Percentiles rank a stretch among this genome's conserved stretches.
These are phyloP conservation scores for Epinephelus cyanopodus DNA, from an alignment of 2,113 vertebrate species.

Conservation along the genomic window DNA sequence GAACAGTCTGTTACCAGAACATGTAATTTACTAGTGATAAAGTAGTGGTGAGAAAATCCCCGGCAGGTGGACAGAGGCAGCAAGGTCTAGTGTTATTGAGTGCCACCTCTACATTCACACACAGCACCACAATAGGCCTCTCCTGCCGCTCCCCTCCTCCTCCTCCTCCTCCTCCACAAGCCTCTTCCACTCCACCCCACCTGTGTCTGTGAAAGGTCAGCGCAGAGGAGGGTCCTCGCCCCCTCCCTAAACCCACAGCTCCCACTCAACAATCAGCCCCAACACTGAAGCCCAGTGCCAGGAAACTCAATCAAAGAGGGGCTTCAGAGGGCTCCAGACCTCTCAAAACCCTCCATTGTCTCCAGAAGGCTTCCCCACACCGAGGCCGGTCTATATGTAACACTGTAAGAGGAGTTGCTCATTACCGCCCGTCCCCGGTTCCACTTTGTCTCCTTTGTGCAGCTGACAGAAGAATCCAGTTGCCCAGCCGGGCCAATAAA, in stretches of 20 bases:
- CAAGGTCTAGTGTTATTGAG: slow-evolving; percentile 68
- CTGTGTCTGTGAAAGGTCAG: slow-evolving; percentile 81
- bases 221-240: slow-evolving; percentile 73
- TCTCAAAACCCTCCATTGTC: slow-evolving; percentile 80
- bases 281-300: slow-evolving; percentile 73
- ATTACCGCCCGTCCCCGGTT: slow-evolving; percentile 75
- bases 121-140: slow-evolving; percentile 63
- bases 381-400: slow-evolving; percentile 70
- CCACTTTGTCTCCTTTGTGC: slow-evolving; percentile 82
- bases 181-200: slow-evolving; percentile 70
- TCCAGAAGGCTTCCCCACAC: slow-evolving; percentile 70
- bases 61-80: slow-evolving; percentile 69
- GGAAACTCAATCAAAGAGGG: slow-evolving; percentile 83
- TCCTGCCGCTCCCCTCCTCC: slow-evolving; percentile 53
- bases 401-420: slow-evolving; percentile 83
- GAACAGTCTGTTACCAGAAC: slow-evolving; percentile 30
- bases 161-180: slow-evolving; percentile 32
- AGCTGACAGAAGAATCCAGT: slow-evolving; percentile 75
- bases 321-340: slow-evolving; percentile 72
- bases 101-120: slow-evolving; percentile 71
- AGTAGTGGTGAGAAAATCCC: slow-evolving; percentile 70
- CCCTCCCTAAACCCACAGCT: slow-evolving; percentile 57
- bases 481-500: slow-evolving; percentile 65
- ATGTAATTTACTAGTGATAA: slow-evolving; percentile 46
- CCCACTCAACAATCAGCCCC: slow-evolving; percentile 67